Percentiles rank a stretch among this genome's conserved stretches.
These are phyloP conservation scores for Pachyseris speciosa DNA, from an alignment of 64 coral and sea anemone species.

Conservation along the genomic window DNA sequence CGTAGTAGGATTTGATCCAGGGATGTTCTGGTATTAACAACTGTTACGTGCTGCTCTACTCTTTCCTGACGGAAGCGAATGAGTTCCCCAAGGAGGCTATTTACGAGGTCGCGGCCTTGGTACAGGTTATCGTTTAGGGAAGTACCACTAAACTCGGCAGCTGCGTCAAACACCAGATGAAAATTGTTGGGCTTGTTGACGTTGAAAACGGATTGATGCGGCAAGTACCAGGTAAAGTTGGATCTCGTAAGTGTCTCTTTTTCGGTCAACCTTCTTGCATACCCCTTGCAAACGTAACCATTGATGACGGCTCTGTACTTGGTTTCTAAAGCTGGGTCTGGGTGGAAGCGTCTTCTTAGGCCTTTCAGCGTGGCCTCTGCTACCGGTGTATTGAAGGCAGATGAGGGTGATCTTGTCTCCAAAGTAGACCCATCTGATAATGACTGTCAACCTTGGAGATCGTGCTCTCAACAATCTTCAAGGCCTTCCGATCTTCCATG, in stretches of 20 bases:
- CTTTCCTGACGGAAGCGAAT: background rate
- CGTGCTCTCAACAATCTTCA: background rate
- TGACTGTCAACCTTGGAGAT: background rate
- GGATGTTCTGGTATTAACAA: background rate
- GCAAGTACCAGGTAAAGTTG: background rate
- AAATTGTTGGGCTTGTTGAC: constrained; percentile 40
- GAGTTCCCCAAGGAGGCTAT: background rate
- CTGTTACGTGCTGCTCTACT: too few species aligned
- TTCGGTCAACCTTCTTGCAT: background rate
- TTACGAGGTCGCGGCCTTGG: constrained; percentile 5
- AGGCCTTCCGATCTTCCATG: constrained; percentile 1
- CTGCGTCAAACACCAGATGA: constrained; percentile 67
- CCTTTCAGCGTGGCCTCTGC: background rate
- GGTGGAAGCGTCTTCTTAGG: background rate
- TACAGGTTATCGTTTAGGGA: constrained; percentile 22
- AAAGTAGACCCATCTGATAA: constrained; percentile 32
- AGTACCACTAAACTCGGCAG: background rate
- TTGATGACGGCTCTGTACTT: constrained; percentile 14
- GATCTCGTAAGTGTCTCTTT: background rate
- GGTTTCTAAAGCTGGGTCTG: background rate
- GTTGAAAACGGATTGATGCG: constrained; percentile 8
- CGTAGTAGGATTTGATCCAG: background rate
- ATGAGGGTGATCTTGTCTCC: background rate
- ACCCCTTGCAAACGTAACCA: background rate
- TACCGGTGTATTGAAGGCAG: background rate